phyloP scores from a whole-genome alignment of 2,888 invertebrate genomes.

The Rhodophaea formosa region DNA sequence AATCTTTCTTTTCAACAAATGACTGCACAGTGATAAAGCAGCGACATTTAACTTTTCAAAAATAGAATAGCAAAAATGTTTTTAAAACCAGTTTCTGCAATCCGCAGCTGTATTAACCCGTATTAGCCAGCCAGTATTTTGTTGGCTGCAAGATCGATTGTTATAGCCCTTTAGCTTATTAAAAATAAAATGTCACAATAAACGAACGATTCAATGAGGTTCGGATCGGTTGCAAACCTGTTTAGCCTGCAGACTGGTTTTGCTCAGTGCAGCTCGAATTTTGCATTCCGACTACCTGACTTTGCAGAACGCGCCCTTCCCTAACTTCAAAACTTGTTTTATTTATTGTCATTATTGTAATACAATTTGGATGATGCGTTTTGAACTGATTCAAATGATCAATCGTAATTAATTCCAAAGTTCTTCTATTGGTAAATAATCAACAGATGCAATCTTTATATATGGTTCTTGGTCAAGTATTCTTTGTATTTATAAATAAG shows the following conservation, averaged over 20 bases:
- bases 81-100: conserved; percentile 37
- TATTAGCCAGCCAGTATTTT: conserved; percentile 13
- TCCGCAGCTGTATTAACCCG: conserved; percentile 46
- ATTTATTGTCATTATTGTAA: conserved; percentile 1
- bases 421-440: too few relatives aligned
- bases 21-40: too few relatives aligned
- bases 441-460: too few relatives aligned
- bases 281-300: conserved; percentile 68
- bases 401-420: not conserved
- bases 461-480: too few relatives aligned
- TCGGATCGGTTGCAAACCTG: conserved; percentile 4
- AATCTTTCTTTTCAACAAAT: not conserved
- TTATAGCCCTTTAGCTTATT: conserved; percentile 26
- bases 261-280: conserved; percentile 55
- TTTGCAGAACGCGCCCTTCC: conserved; percentile 46
- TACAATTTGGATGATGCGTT: conserved; percentile 2
- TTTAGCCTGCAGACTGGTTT: conserved; percentile 45
- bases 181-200: conserved; percentile 7
- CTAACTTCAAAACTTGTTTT: conserved; percentile 45
- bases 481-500: too few relatives aligned
- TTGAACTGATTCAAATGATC: not conserved
- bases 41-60: not conserved
- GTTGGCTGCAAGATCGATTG: conserved; percentile 31
- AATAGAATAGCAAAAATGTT: not conserved
- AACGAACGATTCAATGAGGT: not conserved